Conservation (phyloP, 1,140 invertebrate species). For the Agrilus planipennis region DNA sequence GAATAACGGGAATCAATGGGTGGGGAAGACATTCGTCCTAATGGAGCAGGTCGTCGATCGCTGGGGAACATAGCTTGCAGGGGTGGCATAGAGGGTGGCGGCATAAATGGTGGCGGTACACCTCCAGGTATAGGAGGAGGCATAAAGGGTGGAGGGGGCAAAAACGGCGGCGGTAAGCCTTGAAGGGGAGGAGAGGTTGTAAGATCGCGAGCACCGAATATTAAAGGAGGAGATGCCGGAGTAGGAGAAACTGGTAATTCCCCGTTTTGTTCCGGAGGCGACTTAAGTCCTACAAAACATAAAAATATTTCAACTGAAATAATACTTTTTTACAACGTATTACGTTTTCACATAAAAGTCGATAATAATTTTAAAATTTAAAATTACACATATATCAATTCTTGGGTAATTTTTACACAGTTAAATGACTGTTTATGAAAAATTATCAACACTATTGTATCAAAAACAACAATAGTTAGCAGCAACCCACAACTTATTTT, state of each 20-base stretch:
- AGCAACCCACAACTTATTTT: too few species aligned
- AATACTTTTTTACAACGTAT: too few species aligned
- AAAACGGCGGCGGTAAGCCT: conserved; percentile 32
- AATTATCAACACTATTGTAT: too few species aligned
- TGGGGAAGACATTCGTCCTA: conserved; percentile 51
- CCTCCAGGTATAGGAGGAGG: conserved; percentile 29
- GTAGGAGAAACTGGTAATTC: conserved; percentile 29
- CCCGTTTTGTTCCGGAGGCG: conserved; percentile 29
- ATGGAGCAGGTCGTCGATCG: conserved; percentile 46
- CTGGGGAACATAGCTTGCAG: conserved; percentile 39
- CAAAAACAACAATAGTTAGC: too few species aligned
- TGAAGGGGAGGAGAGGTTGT: conserved; percentile 39
- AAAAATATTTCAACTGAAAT: not conserved
- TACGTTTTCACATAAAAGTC: too few species aligned
- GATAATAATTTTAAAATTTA: too few species aligned
- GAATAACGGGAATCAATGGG: conserved; percentile 26
- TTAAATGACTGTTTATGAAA: too few species aligned
- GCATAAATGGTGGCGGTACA: conserved; percentile 29
- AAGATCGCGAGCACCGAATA: conserved; percentile 31
- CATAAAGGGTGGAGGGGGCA: conserved; percentile 29
- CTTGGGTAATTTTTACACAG: too few species aligned
- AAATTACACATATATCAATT: too few species aligned
- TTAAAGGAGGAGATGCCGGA: conserved; percentile 37
- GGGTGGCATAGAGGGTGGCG: conserved; percentile 30
- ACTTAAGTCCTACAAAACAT: conserved; percentile 26